Conservation (phyloP, 2,888 invertebrate species). For the Lapara coniferarum region DNA sequence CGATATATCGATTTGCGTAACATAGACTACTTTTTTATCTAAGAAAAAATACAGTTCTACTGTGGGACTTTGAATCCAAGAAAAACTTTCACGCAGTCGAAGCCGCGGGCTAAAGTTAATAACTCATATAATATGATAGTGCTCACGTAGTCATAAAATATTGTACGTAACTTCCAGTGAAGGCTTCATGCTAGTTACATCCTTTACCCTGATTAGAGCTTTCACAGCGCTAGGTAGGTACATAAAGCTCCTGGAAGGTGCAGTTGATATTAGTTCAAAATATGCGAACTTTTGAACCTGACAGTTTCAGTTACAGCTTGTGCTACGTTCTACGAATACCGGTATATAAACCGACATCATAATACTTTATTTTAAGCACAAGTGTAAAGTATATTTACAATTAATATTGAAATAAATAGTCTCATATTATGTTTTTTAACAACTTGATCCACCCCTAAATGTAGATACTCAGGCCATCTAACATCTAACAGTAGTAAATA, state of each 20-base stretch:
- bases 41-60: too few species aligned
- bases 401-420: too few species aligned
- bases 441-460: neutral
- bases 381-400: too few species aligned
- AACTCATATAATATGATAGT: neutral
- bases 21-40: too few species aligned
- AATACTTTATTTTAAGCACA: neutral
- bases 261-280: neutral
- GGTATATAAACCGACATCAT: neutral
- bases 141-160: conserved; percentile 1
- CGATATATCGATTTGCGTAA: too few species aligned
- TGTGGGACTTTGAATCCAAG: too few species aligned
- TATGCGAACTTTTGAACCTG: neutral
- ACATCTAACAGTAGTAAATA: too few species aligned
- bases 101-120: too few species aligned
- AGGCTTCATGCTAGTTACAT: neutral
- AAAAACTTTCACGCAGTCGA: too few species aligned
- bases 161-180: neutral
- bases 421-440: neutral
- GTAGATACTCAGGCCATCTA: too few species aligned
- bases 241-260: neutral
- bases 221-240: neutral
- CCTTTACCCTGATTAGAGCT: conserved; percentile 12
- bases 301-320: too few species aligned
- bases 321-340: too few species aligned